Percentiles rank a stretch among this genome's conserved stretches.
These are phyloP conservation scores for Triplophysa tibetana DNA, from an alignment of 2,113 vertebrate genomes.

Conservation along the genomic window DNA sequence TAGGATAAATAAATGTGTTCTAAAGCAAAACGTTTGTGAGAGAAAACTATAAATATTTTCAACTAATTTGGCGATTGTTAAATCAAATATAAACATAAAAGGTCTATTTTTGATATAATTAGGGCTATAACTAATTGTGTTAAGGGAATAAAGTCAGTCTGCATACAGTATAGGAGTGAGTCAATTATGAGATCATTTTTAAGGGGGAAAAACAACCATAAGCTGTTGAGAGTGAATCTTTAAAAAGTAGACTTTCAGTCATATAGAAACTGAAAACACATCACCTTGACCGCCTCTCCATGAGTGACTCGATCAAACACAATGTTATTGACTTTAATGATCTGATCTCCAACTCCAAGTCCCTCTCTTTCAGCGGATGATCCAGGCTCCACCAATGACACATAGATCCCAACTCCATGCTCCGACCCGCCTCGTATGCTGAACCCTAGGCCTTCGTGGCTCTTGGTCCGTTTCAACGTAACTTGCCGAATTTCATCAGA, in stretches of 20 bases:
- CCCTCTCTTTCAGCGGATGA: slow-evolving; percentile 89
- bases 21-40: too few relatives aligned
- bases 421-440: slow-evolving; percentile 93
- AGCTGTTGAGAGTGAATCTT: background rate
- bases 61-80: too few relatives aligned
- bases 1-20: too few relatives aligned
- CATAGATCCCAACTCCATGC: slow-evolving; percentile 92
- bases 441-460: slow-evolving; percentile 90
- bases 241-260: background rate
- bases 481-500: slow-evolving; percentile 78
- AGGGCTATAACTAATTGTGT: too few relatives aligned
- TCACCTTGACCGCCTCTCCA: slow-evolving; percentile 90
- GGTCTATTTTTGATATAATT: too few relatives aligned
- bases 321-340: slow-evolving; percentile 86
- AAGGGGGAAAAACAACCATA: too few relatives aligned
- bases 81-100: too few relatives aligned
- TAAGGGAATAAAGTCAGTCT: too few relatives aligned
- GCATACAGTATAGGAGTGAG: too few relatives aligned
- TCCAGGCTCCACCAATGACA: slow-evolving; percentile 89
- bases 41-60: too few relatives aligned
- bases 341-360: slow-evolving; percentile 88
- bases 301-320: slow-evolving; percentile 84
- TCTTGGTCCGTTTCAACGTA: slow-evolving; percentile 81
- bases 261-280: slow-evolving; percentile 20
- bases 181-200: too few relatives aligned